Evolutionary conservation across 2,888 invertebrate species (phyloP), one percentile per base, ranked within the genome.

Genomic region (Andrena minutula): DNA sequence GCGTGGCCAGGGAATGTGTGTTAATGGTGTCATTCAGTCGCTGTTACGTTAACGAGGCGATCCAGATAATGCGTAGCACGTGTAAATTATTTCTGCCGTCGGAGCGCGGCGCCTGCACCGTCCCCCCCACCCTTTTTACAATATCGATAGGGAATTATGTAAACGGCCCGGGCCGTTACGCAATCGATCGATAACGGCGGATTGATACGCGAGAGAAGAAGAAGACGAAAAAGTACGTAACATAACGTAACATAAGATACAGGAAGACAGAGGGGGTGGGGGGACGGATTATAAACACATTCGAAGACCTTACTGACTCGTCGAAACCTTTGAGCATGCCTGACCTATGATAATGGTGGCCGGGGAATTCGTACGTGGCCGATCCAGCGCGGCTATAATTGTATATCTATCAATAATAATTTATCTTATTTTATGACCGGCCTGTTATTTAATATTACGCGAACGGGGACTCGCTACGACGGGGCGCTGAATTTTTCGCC

Each of bases 261-360:
- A 30, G 23, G 58, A 2, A 2, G 30, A 3, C 1, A 7, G 2
- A 12, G 26, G 12, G 12, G 53, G n/a, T n/a, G n/a, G 26, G 12
- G 23, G 26, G 49, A 1, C 5, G 51, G 5, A 5, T n/a, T 12
- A 23, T 23, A 23, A 32, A 12, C n/a, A 28, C 26, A 66, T 7
- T 63, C 16, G 28, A 47, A 63, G 74, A 74, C 56, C 58, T 64
- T 75, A 78, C 61, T 69, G 69, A 75, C 70, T 74, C 64, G 61
- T 23, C 75, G 69, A 74, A 79, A 86, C 74, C 86, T 79, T 79
- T 77, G 66, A 77, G 71, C 56, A 72, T 76, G 77, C 72, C 86
- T 82, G 86, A 86, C 86, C 86, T 85, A 86, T 51, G 86, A 84
- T 84, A 86, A 84, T 73, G 12, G 63, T 60, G 66, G 75, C 65